Evolutionary conservation across 2,113 vertebrate species (phyloP), one percentile per base, ranked within the genome.

Genomic region (Synodontis membranacea): DNA sequence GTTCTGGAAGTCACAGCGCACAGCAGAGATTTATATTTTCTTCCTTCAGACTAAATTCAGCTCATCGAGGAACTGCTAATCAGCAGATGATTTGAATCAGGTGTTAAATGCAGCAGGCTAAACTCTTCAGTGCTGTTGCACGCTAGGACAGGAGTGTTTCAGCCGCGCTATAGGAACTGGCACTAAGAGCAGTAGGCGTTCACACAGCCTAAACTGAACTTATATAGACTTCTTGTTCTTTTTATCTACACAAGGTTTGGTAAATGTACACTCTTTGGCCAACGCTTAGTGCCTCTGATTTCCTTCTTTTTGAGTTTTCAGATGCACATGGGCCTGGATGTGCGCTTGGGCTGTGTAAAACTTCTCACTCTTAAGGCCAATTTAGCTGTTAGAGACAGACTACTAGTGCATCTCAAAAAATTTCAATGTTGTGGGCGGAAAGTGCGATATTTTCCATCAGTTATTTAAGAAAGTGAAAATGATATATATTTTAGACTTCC

Each of bases 171-270:
- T 34, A 74, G 80, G 39, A 70, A 82, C 28, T 34, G 54, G 84
- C 76, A 81, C 68, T 84, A 81, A 84, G n/a, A 68, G 25, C 76
- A 84, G 37, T 64, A 58, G 39, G 9, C n/a, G 11, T 31, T 74
- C 19, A 28, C 44, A 21, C n/a, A 81, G 64, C 34, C 48, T 75
- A 44, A 14, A n/a, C 0, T 8, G 25, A 31, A 28, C 23, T 37
- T 21, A 8, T 52, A 76, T 46, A 58, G 37, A n/a, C 31, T 15
- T 75, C 31, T 58, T 46, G 60, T 70, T 28, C 37, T 85, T 48
- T 78, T 83, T 58, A 86, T 83, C 82, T 62, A 80, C 46, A 31
- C 39, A 34, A 46, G 60, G 48, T 31, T 48, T 68, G 19, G 17
- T 42, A 46, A 70, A 74, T 66, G 68, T 56, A 81, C 66, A 78